Evolutionary conservation across 2,888 invertebrate species (phyloP).

Genomic region (Lasioglossum oenotherae): DNA sequence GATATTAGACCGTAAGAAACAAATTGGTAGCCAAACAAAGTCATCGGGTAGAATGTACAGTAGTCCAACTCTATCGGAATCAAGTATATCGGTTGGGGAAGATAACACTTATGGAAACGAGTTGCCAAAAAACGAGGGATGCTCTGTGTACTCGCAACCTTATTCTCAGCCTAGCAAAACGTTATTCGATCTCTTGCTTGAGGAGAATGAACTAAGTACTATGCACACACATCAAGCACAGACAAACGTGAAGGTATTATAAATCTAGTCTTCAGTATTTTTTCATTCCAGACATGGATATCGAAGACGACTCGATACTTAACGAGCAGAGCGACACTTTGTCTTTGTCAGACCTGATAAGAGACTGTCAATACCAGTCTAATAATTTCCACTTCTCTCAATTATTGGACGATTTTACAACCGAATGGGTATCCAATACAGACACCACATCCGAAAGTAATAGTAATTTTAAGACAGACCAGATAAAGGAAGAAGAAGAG

Average conservation of each 20-base stretch:
- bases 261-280: slow-evolving; percentile 33
- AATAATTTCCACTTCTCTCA: slow-evolving; percentile 70
- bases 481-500: slow-evolving; percentile 79
- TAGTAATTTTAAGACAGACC: slow-evolving; percentile 76
- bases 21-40: slow-evolving; percentile 76
- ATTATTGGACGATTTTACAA: slow-evolving; percentile 72
- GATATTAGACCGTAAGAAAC: slow-evolving; percentile 83
- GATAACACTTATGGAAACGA: slow-evolving; percentile 76
- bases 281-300: slow-evolving; percentile 73
- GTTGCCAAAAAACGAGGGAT: slow-evolving; percentile 66
- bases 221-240: slow-evolving; percentile 27
- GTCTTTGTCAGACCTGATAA: slow-evolving; percentile 76
- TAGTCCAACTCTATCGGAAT: slow-evolving; percentile 78
- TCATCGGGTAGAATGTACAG: slow-evolving; percentile 55
- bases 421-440: slow-evolving; percentile 73
- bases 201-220: slow-evolving; percentile 80
- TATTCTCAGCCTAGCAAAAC: slow-evolving; percentile 80
- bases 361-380: slow-evolving; percentile 72
- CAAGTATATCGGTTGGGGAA: slow-evolving; percentile 78
- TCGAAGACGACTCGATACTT: slow-evolving; percentile 75
- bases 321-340: slow-evolving; percentile 67
- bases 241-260: slow-evolving; percentile 10
- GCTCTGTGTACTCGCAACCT: slow-evolving; percentile 76
- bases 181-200: slow-evolving; percentile 79
- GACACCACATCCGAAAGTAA: slow-evolving; percentile 57